These are phyloP conservation scores for Perognathus longimembris DNA, from an alignment of 2,113 vertebrate genomes.

Conservation along the genomic window DNA sequence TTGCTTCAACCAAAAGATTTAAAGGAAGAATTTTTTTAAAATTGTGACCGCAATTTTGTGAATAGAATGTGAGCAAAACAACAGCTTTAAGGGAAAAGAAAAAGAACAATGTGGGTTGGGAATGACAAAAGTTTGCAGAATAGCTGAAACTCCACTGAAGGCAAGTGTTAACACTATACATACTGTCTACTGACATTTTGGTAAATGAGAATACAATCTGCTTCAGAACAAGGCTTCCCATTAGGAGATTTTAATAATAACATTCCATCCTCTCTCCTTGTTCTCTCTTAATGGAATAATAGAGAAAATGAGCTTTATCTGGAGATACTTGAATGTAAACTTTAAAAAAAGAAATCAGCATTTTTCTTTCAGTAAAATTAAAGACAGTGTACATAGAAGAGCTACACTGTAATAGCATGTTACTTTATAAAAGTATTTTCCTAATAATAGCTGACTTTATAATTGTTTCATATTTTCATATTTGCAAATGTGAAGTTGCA, in stretches of 20 bases:
- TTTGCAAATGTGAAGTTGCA: background rate
- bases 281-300: conserved; percentile 47
- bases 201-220: conserved; percentile 43
- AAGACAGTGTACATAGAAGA: background rate
- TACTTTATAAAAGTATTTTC: conserved; percentile 22
- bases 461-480: background rate
- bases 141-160: conserved; percentile 50
- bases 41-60: conserved; percentile 9
- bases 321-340: conserved; percentile 40
- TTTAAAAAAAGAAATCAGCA: background rate
- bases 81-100: background rate
- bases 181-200: background rate
- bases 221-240: conserved; percentile 55
- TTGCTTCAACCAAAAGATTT: background rate
- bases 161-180: background rate
- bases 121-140: conserved; percentile 9
- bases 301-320: conserved; percentile 49
- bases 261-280: background rate
- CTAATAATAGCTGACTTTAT: background rate
- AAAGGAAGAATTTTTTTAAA: background rate
- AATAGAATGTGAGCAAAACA: background rate
- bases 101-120: background rate
- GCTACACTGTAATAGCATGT: background rate
- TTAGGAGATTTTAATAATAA: conserved; percentile 64
- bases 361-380: conserved; percentile 39